Conservation (phyloP, 2,888 invertebrate genomes). For the Oscheius sp. region DNA sequence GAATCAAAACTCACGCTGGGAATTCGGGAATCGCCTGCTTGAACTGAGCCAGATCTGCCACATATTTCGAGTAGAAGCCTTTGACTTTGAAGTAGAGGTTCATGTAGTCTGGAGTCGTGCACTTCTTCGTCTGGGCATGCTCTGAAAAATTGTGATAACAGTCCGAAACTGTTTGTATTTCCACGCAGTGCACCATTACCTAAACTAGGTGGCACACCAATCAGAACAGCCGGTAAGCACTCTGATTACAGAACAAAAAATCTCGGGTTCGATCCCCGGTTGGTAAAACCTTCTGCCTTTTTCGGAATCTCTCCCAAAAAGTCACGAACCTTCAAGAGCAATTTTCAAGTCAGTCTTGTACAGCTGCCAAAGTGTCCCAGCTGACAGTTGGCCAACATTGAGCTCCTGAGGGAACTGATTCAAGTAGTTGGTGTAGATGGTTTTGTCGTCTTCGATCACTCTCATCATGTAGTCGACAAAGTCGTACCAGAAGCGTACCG, state of each 20-base stretch:
- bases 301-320: background rate
- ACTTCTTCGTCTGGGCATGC: constrained; percentile 92
- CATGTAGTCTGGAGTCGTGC: constrained; percentile 99
- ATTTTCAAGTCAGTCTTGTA: constrained; percentile 93
- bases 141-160: constrained; percentile 77
- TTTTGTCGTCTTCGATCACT: constrained; percentile 98
- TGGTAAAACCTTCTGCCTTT: background rate
- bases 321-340: constrained; percentile 83
- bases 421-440: constrained; percentile 95
- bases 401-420: constrained; percentile 88
- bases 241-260: too few species aligned
- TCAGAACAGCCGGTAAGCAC: too few species aligned
- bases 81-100: constrained; percentile 97
- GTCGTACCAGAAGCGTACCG: constrained; percentile 70
- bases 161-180: too few species aligned
- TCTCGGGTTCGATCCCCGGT: background rate
- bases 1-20: constrained; percentile 80
- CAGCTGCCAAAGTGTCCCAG: constrained; percentile 95
- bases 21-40: constrained; percentile 97
- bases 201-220: too few species aligned
- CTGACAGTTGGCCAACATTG: constrained; percentile 96
- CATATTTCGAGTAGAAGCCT: constrained; percentile 97
- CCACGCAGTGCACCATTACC: too few species aligned
- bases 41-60: constrained; percentile 95
- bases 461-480: constrained; percentile 81